Base-by-base conservation (phyloP, 2,797 vertebrate genomes). In the Acrossocheilus wenchowensis region DNA sequence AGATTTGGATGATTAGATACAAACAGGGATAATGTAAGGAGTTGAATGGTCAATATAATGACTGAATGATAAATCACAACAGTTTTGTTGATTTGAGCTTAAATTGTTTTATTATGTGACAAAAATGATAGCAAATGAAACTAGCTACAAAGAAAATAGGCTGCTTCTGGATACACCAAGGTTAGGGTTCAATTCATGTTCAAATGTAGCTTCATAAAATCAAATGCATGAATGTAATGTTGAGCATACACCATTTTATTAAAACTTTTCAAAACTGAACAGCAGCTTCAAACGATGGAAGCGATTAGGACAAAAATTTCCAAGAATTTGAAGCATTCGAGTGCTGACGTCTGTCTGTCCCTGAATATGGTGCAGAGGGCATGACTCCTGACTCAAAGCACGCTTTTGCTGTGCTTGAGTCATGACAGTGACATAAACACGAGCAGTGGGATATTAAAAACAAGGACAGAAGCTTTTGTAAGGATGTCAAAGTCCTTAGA, bases 301-400 rank as follows among this genome's bases (percentile, higher is more conserved):
- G 41, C 6, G 10, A 66, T 48, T 26, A 52, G 12, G 6, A 11
- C 30, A 50, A 68, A 52, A 2, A 10, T 17, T 41, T n/a, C 12
- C 11, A 69, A 82, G 80, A 26, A 82, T 82, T 26, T 30, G 2
- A 54, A 71, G 66, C 14, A 82, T 71, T 75, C 4, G n/a, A 62
- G 75, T 54, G 48, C 15, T 23, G 36, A 74, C 21, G 60, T 62
- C 39, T 50, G 57, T 66, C 26, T 72, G 57, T 75, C 39, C 72
- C 41, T 50, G 72, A 45, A 66, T 17, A 19, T 1, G 3, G 41
- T 23, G 62, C 66, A 75, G 50, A 39, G 26, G 52, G 50, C 60
- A 66, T 66, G 81, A 89, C 54, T 54, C 17, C 36, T 86, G 86
- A 83, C 64, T 81, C 43, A 54, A 14, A 83, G 30, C 36, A 34